These are phyloP conservation scores for Tolmerus cingulatus DNA, from an alignment of 2,888 invertebrate species.

Conservation along the genomic window DNA sequence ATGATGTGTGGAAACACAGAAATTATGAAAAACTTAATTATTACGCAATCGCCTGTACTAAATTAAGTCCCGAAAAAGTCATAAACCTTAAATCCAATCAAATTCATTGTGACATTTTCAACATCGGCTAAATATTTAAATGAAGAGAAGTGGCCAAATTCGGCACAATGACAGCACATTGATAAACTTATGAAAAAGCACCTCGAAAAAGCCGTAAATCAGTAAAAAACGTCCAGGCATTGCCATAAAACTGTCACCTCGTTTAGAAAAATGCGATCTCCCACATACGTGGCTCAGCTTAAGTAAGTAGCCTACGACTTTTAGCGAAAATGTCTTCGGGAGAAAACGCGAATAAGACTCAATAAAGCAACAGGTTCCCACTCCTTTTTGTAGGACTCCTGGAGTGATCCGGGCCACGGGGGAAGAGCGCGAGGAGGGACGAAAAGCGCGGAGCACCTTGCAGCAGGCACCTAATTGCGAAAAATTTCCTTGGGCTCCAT, in stretches of 20 bases:
- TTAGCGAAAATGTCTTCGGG: neutral
- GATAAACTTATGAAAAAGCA: neutral
- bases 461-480: neutral
- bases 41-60: neutral
- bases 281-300: neutral
- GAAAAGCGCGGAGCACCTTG: neutral
- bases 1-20: neutral
- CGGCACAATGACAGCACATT: neutral
- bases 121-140: neutral
- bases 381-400: neutral
- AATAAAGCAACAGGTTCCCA: neutral
- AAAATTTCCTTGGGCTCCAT: neutral
- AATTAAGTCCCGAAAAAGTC: neutral
- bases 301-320: neutral
- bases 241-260: neutral
- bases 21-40: neutral
- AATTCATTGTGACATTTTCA: neutral
- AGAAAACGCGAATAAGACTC: neutral
- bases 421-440: neutral
- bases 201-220: neutral
- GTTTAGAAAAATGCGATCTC: neutral
- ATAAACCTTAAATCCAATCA: neutral
- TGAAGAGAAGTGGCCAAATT: neutral
- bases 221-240: neutral
- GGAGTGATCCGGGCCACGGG: neutral